phyloP scores from a whole-genome alignment of 2,888 invertebrate species.

The Timandra comae region DNA sequence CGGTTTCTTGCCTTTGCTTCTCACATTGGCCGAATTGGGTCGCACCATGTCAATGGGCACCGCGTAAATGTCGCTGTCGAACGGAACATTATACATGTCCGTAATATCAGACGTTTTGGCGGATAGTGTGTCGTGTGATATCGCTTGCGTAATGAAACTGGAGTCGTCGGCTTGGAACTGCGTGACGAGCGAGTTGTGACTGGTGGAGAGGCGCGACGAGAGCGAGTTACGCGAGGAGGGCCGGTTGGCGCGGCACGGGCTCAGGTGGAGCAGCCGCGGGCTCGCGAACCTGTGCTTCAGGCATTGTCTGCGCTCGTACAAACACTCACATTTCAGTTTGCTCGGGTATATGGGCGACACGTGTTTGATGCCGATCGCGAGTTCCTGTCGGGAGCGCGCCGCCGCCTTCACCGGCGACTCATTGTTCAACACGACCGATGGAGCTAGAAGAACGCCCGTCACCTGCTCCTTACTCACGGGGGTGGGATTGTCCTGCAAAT shows the following conservation, averaged over 20 bases:
- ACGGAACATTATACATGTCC: constrained; percentile 92
- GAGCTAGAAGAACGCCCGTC: constrained; percentile 40
- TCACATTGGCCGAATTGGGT: constrained; percentile 63
- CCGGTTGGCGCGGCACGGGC: constrained; percentile 77
- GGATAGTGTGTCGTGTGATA: constrained; percentile 88
- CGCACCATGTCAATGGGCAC: constrained; percentile 89
- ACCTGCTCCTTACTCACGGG: constrained; percentile 36
- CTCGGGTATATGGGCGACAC: constrained; percentile 57
- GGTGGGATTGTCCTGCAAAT: constrained; percentile 56
- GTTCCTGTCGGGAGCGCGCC: constrained; percentile 28
- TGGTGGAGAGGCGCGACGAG: constrained; percentile 87
- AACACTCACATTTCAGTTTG: constrained; percentile 52
- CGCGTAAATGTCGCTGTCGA: constrained; percentile 92
- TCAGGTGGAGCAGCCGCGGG: constrained; percentile 75
- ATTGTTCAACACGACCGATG: constrained; percentile 41
- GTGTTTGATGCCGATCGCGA: constrained; percentile 35
- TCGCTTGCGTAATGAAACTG: constrained; percentile 91
- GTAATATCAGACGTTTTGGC: constrained; percentile 84
- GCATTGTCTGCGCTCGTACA: constrained; percentile 62
- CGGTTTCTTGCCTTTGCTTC: constrained; percentile 56
- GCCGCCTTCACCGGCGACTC: constrained; percentile 31
- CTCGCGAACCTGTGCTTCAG: constrained; percentile 63
- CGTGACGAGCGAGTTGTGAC: constrained; percentile 87
- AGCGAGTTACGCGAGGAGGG: constrained; percentile 87
- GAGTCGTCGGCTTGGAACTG: constrained; percentile 89